Evolutionary conservation across 2,797 vertebrate genomes (phyloP).

Genomic region (Heliangelus exortis): DNA sequence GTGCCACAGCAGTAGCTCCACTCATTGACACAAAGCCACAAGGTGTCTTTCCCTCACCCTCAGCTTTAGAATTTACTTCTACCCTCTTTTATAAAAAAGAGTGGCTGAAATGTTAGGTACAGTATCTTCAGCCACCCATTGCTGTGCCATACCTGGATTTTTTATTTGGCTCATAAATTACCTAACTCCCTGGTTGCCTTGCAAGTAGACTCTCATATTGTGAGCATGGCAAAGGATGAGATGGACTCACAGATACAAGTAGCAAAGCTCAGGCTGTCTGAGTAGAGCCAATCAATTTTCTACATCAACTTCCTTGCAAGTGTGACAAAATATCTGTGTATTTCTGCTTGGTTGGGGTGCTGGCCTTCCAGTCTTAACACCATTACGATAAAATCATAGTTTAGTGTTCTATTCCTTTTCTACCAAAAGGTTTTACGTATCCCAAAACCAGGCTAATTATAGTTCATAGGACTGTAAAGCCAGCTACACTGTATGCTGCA

Average conservation of each 20-base stretch:
- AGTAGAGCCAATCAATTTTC: background rate
- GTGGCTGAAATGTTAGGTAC: background rate
- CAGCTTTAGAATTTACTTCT: background rate
- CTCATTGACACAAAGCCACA: background rate
- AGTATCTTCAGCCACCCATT: background rate
- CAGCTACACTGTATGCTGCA: background rate
- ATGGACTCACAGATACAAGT: background rate
- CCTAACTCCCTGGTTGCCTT: background rate
- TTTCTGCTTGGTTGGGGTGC: background rate
- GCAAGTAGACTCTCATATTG: background rate
- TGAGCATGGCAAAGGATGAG: background rate
- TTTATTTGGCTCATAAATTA: background rate
- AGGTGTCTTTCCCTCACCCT: background rate
- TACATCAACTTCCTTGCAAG: background rate
- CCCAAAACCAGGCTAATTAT: background rate
- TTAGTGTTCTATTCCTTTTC: background rate
- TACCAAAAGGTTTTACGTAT: conserved; percentile 1
- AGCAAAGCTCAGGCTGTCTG: background rate
- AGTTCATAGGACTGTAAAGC: background rate
- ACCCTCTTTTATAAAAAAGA: background rate
- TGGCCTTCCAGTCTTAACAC: background rate
- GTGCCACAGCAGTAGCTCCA: background rate
- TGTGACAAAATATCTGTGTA: background rate
- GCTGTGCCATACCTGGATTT: background rate
- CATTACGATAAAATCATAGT: background rate